Conservation (phyloP, 1,140 invertebrate genomes). For the Pseudomyrmex sp. region DNA sequence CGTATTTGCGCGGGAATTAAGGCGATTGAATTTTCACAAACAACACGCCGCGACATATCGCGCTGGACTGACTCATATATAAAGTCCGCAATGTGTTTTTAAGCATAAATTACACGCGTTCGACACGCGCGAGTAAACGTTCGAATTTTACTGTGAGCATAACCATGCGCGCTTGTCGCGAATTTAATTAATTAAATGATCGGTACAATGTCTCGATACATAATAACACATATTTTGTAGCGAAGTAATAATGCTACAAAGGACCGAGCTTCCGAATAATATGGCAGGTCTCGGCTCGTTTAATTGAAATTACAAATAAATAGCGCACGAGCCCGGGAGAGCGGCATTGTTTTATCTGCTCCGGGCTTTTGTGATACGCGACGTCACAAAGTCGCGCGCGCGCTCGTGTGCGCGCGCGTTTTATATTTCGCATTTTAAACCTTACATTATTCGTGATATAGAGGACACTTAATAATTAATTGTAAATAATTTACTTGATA, state of each 20-base stretch:
- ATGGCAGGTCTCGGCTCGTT: constrained; percentile 14
- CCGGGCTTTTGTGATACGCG: constrained; percentile 11
- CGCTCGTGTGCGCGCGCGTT: not conserved
- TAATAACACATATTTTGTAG: constrained; percentile 30
- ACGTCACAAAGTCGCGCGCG: constrained; percentile 13
- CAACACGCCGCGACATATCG: constrained; percentile 1
- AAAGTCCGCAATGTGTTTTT: constrained; percentile 38
- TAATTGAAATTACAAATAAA: constrained; percentile 56
- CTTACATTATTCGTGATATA: not conserved
- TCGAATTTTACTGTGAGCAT: constrained; percentile 20
- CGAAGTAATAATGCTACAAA: constrained; percentile 51
- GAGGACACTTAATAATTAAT: constrained; percentile 30
- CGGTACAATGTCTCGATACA: constrained; percentile 21
- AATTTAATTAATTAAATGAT: constrained; percentile 55
- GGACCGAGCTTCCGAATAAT: constrained; percentile 31
- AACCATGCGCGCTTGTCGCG: constrained; percentile 12
- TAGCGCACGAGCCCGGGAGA: not conserved
- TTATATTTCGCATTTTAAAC: not conserved
- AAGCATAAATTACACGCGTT: constrained; percentile 31
- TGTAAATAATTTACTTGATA: constrained; percentile 32
- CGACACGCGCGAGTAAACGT: not conserved
- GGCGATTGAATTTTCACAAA: constrained; percentile 48
- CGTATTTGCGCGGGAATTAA: constrained; percentile 34
- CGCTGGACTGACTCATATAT: not conserved
- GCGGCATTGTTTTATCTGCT: constrained; percentile 40